A percentile compares a stretch with the other conserved stretches of the same genome.
phyloP scores from a whole-genome alignment of 2,888 invertebrate genomes.

The Drosophila melanosoma region DNA sequence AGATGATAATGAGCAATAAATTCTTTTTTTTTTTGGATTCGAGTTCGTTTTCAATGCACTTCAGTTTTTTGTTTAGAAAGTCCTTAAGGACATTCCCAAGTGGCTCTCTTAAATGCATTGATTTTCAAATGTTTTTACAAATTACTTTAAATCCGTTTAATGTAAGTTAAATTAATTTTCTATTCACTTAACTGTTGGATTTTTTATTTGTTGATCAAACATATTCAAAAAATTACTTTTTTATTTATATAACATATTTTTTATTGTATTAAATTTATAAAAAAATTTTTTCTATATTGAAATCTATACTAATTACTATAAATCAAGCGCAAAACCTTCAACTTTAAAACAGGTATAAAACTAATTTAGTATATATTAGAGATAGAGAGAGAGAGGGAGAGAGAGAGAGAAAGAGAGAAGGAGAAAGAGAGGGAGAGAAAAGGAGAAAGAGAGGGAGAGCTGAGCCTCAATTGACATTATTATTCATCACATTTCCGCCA shows the following conservation, averaged over 20 bases:
- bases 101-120: background rate
- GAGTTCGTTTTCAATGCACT: constrained; percentile 15
- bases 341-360: background rate
- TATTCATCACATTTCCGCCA: background rate
- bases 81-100: constrained; percentile 10
- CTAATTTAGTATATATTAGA: background rate
- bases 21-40: constrained; percentile 24
- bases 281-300: too few relatives aligned
- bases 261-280: too few relatives aligned
- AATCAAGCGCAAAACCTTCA: background rate
- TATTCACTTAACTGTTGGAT: background rate
- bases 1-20: constrained; percentile 65
- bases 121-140: background rate
- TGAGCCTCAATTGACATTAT: background rate
- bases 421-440: background rate
- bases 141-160: background rate
- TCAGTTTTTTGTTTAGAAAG: constrained; percentile 7
- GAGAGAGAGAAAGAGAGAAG: background rate
- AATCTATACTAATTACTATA: background rate
- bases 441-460: background rate
- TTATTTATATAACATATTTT: too few relatives aligned
- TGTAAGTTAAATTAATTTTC: background rate
- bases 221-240: too few relatives aligned
- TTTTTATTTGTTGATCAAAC: too few relatives aligned
- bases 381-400: background rate